Evolutionary conservation across 2,113 vertebrate genomes (phyloP).

Genomic region (Mesitornis unicolor): DNA sequence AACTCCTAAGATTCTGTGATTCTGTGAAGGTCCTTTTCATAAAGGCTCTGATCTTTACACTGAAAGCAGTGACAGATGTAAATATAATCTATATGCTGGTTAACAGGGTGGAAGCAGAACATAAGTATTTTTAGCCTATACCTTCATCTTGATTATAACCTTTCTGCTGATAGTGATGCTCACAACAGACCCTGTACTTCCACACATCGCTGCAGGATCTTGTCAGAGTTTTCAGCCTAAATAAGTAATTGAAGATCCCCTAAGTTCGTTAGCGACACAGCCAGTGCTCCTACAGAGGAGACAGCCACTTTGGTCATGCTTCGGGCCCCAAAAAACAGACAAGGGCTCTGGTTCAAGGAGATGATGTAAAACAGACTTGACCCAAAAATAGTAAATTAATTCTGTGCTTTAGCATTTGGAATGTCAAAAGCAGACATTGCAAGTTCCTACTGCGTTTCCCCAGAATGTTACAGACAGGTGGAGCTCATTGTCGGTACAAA

Average conservation of each 20-base stretch:
- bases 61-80: background rate
- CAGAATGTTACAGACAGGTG: background rate
- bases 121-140: background rate
- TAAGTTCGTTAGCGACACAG: rapidly evolving
- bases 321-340: rapidly evolving
- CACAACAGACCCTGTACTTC: background rate
- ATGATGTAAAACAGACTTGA: rapidly evolving
- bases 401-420: background rate
- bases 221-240: background rate
- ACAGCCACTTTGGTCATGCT: background rate
- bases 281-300: background rate
- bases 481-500: background rate
- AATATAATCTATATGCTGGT: background rate
- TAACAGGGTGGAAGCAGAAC: background rate
- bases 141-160: background rate
- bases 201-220: too few species aligned
- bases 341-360: too few species aligned
- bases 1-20: too few species aligned
- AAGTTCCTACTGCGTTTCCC: background rate
- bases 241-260: background rate
- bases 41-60: background rate
- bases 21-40: background rate
- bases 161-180: background rate
- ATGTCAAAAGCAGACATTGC: background rate
- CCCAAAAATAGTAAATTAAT: too few species aligned